A percentile compares a stretch with the other conserved stretches of the same genome.
Conservation (phyloP, 2,113 vertebrate species). For the Chloropsis cyanopogon region DNA sequence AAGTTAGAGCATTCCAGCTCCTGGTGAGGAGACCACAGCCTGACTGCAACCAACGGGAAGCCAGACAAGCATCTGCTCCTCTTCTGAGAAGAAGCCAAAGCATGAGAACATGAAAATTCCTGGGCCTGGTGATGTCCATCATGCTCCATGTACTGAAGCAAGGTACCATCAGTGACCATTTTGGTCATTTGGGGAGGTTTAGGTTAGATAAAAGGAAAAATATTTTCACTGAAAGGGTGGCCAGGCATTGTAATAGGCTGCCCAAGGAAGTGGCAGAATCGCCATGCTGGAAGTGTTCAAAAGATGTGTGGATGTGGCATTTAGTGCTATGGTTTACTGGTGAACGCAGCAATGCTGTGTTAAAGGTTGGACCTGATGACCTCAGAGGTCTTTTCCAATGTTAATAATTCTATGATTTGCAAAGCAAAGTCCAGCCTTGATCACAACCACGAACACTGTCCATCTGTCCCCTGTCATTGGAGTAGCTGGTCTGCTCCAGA, state of each 20-base stretch:
- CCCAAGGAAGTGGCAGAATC: background rate
- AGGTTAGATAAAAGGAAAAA: background rate
- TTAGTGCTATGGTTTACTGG: background rate
- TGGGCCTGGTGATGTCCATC: background rate
- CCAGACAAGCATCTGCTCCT: background rate
- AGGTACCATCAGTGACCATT: background rate
- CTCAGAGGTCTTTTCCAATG: background rate
- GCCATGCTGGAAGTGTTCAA: background rate
- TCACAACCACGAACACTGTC: background rate
- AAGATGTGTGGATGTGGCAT: background rate
- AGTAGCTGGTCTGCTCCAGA: background rate
- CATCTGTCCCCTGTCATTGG: background rate
- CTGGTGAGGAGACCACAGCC: background rate
- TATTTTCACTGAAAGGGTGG: background rate
- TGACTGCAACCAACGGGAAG: background rate
- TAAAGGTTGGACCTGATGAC: background rate
- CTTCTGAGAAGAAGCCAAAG: background rate
- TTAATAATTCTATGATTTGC: background rate
- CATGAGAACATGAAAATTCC: background rate
- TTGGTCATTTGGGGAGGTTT: background rate
- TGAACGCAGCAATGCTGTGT: background rate
- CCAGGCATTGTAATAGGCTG: background rate
- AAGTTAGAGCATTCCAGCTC: background rate
- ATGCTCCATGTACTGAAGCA: background rate
- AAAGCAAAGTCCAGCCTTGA: background rate